Evolutionary conservation across 2,797 vertebrate genomes (phyloP).

Genomic region (Pantherophis vulpinus): DNA sequence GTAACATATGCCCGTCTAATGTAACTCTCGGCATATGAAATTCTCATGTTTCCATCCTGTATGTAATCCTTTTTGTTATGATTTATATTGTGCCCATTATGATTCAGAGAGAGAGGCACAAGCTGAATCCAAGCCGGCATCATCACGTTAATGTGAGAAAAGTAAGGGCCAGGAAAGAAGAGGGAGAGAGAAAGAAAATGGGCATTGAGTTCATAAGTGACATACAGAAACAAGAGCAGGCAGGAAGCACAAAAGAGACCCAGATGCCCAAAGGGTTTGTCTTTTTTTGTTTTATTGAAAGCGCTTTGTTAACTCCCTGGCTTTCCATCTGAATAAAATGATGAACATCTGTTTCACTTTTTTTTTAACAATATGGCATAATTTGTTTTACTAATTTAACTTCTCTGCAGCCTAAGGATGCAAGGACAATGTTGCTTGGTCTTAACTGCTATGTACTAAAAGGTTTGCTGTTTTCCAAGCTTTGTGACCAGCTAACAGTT

Average conservation of each 20-base stretch:
- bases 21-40: not conserved
- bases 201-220: conserved; percentile 81
- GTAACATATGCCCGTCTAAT: not conserved
- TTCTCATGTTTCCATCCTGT: not conserved
- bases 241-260: conserved; percentile 72
- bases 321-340: conserved; percentile 57
- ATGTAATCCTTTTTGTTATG: conserved; percentile 26
- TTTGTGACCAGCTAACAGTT: conserved; percentile 64
- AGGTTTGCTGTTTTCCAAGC: conserved; percentile 56
- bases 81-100: conserved; percentile 67
- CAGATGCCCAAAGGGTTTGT: conserved; percentile 75
- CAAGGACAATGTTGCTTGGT: conserved; percentile 42
- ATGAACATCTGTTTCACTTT: conserved; percentile 38
- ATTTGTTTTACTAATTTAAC: conserved; percentile 62
- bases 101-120: conserved; percentile 77
- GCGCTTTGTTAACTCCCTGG: conserved; percentile 62
- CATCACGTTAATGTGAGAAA: conserved; percentile 77
- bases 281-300: conserved; percentile 59
- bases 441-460: conserved; percentile 37
- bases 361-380: conserved; percentile 39
- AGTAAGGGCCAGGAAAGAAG: conserved; percentile 78
- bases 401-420: conserved; percentile 19
- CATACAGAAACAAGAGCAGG: conserved; percentile 70
- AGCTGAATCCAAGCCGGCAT: conserved; percentile 75
- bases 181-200: conserved; percentile 81